Percentiles rank a stretch among this genome's conserved stretches.
phyloP scores from a whole-genome alignment of 2,113 vertebrate species.

The Pomatostomus ruficeps region DNA sequence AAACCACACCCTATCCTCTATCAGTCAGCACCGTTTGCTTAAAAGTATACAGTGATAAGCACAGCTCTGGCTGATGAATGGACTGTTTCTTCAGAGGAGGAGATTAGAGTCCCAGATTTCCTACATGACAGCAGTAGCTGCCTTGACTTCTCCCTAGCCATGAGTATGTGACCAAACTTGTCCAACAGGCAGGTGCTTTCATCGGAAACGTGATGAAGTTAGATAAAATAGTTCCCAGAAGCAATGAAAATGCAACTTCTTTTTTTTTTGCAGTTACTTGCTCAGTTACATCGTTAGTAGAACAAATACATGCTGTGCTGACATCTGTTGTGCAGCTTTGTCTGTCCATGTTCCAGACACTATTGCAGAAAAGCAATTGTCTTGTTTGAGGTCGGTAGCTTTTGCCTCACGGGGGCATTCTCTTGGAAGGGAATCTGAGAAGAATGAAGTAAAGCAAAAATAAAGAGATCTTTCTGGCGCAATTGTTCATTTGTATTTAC shows the following conservation, averaged over 20 bases:
- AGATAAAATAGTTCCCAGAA: not conserved
- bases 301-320: not conserved
- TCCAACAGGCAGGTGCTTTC: not conserved
- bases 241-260: not conserved
- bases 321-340: not conserved
- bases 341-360: not conserved
- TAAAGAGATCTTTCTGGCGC: slow-evolving; percentile 33
- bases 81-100: not conserved
- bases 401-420: slow-evolving; percentile 14
- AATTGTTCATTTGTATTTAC: slow-evolving; percentile 44
- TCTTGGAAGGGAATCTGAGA: slow-evolving; percentile 25
- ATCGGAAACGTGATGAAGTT: not conserved
- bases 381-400: rapidly evolving
- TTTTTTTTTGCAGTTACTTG: not conserved
- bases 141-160: not conserved
- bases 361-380: not conserved
- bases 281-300: not conserved
- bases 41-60: slow-evolving; percentile 3
- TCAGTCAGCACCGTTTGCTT: not conserved
- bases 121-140: not conserved
- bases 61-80: slow-evolving; percentile 10
- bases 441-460: slow-evolving; percentile 52
- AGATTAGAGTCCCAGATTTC: not conserved
- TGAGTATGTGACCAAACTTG: not conserved
- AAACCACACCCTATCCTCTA: slow-evolving; percentile 35